Conservation (phyloP, 2,113 vertebrate species). For the Elephantulus edwardii region DNA sequence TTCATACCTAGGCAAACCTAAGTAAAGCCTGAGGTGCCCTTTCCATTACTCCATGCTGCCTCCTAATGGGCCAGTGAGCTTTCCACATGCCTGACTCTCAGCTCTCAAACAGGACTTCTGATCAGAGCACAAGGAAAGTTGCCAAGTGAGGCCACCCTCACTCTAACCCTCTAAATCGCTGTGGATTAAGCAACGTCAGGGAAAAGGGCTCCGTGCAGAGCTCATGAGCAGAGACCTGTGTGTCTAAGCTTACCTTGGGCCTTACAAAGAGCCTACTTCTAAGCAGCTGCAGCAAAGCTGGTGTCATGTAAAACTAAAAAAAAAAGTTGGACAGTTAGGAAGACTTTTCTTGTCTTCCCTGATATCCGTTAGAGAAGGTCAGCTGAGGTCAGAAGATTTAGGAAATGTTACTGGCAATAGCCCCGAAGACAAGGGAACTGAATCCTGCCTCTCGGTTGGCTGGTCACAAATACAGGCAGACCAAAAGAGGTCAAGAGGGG, state of each 20-base stretch:
- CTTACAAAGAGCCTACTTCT: background rate
- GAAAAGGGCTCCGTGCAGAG: background rate
- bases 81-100: background rate
- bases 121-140: background rate
- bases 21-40: background rate
- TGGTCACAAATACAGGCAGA: slow-evolving; percentile 73
- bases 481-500: slow-evolving; percentile 81
- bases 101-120: background rate
- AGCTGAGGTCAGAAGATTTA: slow-evolving; percentile 64
- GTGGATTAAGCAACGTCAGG: background rate
- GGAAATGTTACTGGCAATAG: slow-evolving; percentile 58
- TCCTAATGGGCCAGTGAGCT: slow-evolving; percentile 1
- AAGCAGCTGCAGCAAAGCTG: slow-evolving; percentile 3
- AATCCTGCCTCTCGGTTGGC: slow-evolving; percentile 70
- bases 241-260: background rate
- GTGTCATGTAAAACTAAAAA: background rate
- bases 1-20: background rate
- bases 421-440: slow-evolving; percentile 55
- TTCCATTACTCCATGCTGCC: slow-evolving; percentile 16
- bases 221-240: background rate
- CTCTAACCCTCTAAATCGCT: background rate
- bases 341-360: background rate
- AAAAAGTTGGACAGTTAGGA: slow-evolving; percentile 41
- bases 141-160: background rate
- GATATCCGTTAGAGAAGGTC: slow-evolving; percentile 49